These are phyloP conservation scores for Alca torda DNA, from an alignment of 2,797 vertebrate species.

Conservation along the genomic window DNA sequence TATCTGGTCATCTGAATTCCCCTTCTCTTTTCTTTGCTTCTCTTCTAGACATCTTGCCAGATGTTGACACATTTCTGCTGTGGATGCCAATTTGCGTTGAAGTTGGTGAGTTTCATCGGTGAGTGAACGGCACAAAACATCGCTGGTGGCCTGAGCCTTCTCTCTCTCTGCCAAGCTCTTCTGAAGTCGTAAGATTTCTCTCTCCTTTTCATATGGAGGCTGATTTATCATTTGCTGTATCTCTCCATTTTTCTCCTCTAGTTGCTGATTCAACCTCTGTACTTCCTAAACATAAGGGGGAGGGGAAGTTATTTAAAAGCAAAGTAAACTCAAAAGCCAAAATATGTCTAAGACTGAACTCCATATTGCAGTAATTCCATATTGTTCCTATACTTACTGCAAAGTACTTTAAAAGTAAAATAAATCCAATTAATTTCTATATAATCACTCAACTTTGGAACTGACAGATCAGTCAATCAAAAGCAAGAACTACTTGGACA, in stretches of 20 bases:
- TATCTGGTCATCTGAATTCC: constrained; percentile 11
- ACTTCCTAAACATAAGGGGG: constrained; percentile 78
- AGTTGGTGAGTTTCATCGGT: constrained; percentile 86
- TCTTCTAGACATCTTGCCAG: constrained; percentile 86
- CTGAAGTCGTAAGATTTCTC: constrained; percentile 81
- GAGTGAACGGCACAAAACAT: constrained; percentile 86
- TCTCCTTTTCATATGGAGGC: constrained; percentile 82
- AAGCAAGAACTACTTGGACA: background rate
- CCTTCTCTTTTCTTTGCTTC: constrained; percentile 58
- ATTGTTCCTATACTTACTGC: background rate
- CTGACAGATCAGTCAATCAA: background rate
- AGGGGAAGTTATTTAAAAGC: constrained; percentile 19
- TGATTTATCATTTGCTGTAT: constrained; percentile 74
- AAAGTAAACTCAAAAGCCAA: background rate
- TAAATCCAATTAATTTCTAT: background rate
- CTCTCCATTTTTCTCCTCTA: constrained; percentile 83
- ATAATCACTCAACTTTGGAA: background rate
- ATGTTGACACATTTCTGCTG: constrained; percentile 90
- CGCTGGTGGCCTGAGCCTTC: constrained; percentile 81
- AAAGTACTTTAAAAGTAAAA: background rate
- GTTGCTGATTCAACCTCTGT: constrained; percentile 76
- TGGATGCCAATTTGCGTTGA: constrained; percentile 82
- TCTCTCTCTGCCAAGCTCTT: constrained; percentile 79
- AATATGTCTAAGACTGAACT: background rate
- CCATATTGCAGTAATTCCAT: background rate